Percentiles rank a stretch among this genome's conserved stretches.
Evolutionary conservation across 2,797 vertebrate species (phyloP).

Genomic region (Acipenser transmontanus): DNA sequence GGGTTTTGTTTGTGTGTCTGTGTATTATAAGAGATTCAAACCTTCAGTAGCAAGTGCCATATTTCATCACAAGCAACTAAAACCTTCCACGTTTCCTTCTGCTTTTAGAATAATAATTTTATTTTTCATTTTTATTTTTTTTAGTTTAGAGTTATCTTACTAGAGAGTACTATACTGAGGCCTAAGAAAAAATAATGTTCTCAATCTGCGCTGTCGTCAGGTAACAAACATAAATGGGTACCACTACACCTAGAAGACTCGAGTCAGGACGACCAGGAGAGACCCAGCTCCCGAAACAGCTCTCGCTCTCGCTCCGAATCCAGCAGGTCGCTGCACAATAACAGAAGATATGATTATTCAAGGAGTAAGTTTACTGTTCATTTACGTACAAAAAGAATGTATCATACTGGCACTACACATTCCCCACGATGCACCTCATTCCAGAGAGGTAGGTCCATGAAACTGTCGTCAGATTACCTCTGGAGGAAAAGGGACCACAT

Average conservation of each 20-base stretch:
- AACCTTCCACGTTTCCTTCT: no score
- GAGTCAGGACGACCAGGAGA: constrained; percentile 62
- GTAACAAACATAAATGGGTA: constrained; percentile 84
- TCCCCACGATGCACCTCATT: neutral
- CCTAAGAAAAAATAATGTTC: constrained; percentile 34
- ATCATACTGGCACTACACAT: neutral
- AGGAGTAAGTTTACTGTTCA: constrained; percentile 65
- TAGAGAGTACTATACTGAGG: neutral
- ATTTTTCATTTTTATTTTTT: neutral
- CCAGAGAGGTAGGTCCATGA: neutral
- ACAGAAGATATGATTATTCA: constrained; percentile 62
- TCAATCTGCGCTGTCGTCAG: constrained; percentile 55
- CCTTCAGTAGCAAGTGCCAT: no score
- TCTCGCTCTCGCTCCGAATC: constrained; percentile 54
- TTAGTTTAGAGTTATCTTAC: neutral
- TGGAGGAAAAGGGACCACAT: no score
- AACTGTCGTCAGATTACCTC: no score
- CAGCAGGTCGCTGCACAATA: constrained; percentile 53
- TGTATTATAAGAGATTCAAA: no score
- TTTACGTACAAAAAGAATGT: constrained; percentile 1
- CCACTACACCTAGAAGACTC: constrained; percentile 74
- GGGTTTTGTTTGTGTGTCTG: no score
- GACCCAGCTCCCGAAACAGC: constrained; percentile 44
- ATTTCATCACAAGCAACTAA: no score
- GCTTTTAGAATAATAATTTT: neutral